Base-by-base conservation (phyloP, 2,888 invertebrate genomes). In the Mimumesa dahlbomi region DNA sequence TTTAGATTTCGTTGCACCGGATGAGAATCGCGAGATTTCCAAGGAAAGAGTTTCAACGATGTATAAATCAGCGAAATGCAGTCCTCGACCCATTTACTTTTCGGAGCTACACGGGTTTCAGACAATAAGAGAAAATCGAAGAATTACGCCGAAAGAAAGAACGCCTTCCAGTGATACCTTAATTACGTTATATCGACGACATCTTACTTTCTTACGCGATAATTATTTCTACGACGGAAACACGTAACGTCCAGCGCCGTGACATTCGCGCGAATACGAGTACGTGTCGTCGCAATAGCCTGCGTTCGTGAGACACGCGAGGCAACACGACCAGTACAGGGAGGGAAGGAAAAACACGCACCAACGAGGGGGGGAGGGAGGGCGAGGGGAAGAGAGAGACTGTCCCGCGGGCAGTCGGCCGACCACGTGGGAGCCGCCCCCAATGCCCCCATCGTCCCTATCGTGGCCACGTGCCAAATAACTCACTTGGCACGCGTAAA, bases 401-500 rank as follows among this genome's bases (percentile, higher is more conserved):
- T n/a, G 54, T 69, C 54, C 53, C 72, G 75, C 72, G 80, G 76
- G 75, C 77, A 72, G 74, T 76, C 74, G 70, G 75, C 64, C 80
- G 80, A 77, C 75, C 85, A 85, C 85, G 84, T 85, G 85, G 85
- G 77, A 82, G 72, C 74, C 71, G 70, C 67, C 68, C 62, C 69
- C 75, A 61, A 64, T 58, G 57, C 57, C 49, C 65, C 56, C 62
- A 56, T 48, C n/a, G n/a, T n/a, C n/a, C n/a, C n/a, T n/a, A n/a
- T n/a, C 65, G 46, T 82, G 87, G 87, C 83, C 81, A 77, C 79
- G 81, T 82, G 85, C 87, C 87, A 87, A 87, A 87, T 85, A 84
- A 86, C 84, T 86, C 86, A 82, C 83, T 87, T 87, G 87, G 87
- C 87, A 86, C 85, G 84, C 85, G 85, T 87, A 86, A 87, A 87